Evolutionary conservation across 2,888 invertebrate species (phyloP), one percentile per base, ranked within the genome.

Genomic region (Silvanus unidentatus): DNA sequence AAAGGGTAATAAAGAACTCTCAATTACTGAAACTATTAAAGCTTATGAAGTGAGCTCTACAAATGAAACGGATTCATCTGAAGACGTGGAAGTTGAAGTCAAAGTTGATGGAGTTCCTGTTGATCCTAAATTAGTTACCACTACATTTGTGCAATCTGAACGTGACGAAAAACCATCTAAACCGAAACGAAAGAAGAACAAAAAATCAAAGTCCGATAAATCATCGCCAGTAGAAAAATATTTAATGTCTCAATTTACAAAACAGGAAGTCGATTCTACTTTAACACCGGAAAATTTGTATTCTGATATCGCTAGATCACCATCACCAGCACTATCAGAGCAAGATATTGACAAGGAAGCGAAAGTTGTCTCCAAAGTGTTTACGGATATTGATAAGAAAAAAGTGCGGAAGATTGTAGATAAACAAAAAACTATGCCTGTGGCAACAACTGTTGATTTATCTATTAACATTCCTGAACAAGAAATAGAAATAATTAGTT

Each of bases 71-170:
- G 49, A 47, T n/a, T 47, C 35, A 30, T 46, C 49, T 64, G 39
- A 73, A 65, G 59, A 64, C 39, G 54, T 58, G 32, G 58, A 58
- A 39, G 56, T 68, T 2, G 52, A 63, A 45, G 62, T 71, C 10
- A 59, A 62, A 27, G 55, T 69, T 4, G 65, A 66, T 40, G 66
- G 61, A 37, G 47, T 62, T 32, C 44, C 54, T 14, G 38, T 60
- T 3, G 53, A 61, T 50, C 55, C 56, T 3, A 22, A 22, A 22
- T 22, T 22, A 22, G 8, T 22, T 22, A 22, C 4, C 22, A 8
- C 22, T 22, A 5, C 22, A 22, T 22, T 22, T 22, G 22, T 22
- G 8, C 4, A 22, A 22, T 3, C 8, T 3, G 22, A 22, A 22
- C 22, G 22, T 8, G 22, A 22, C 8, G 22, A 8, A 22, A 63